phyloP scores from a whole-genome alignment of 2,888 invertebrate species.

The Drosophila parthenogenetica region DNA sequence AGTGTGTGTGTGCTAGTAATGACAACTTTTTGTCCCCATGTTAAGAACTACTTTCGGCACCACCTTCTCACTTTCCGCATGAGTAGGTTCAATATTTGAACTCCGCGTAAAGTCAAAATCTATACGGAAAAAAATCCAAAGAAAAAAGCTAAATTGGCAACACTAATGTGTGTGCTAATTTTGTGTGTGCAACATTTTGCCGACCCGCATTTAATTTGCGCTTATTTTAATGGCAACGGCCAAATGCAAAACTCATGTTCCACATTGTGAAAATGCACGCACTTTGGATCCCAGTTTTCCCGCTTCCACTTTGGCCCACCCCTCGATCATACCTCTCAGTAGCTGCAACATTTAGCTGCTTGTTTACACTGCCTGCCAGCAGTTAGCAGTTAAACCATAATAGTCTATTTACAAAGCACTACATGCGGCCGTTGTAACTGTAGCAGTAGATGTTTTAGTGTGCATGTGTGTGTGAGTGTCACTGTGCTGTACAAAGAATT shows the following conservation, averaged over 20 bases:
- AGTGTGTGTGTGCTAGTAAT: constrained; percentile 53
- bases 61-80: too few relatives aligned
- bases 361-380: constrained; percentile 63
- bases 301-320: not conserved
- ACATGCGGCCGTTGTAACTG: constrained; percentile 20
- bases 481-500: constrained; percentile 6
- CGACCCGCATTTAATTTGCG: constrained; percentile 82
- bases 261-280: constrained; percentile 69
- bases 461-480: not conserved
- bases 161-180: constrained; percentile 71
- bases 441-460: constrained; percentile 8
- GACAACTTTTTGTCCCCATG: too few relatives aligned
- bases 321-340: constrained; percentile 4
- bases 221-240: constrained; percentile 78
- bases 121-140: too few relatives aligned
- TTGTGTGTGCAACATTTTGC: constrained; percentile 73
- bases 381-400: constrained; percentile 30
- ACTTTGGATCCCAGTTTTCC: constrained; percentile 48
- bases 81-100: too few relatives aligned
- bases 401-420: constrained; percentile 36
- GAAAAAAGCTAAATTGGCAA: too few relatives aligned
- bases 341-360: constrained; percentile 54
- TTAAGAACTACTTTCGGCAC: too few relatives aligned
- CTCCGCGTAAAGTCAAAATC: too few relatives aligned
- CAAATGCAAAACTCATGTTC: constrained; percentile 82